phyloP scores from a whole-genome alignment of 2,888 invertebrate genomes.

The Tillus elongatus region DNA sequence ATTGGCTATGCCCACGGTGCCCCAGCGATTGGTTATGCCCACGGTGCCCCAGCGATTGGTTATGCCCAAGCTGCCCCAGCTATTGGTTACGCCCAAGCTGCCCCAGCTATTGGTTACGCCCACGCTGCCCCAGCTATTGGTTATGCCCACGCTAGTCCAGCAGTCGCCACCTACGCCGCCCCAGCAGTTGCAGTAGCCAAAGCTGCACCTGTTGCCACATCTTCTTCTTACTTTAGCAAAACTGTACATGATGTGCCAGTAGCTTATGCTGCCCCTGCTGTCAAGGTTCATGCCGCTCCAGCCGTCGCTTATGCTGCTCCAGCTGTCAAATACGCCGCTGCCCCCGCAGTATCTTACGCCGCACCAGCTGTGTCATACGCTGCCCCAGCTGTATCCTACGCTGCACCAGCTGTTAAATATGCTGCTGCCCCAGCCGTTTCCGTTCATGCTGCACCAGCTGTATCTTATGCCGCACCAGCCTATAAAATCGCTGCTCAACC shows the following conservation, averaged over 20 bases:
- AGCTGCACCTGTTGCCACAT: slow-evolving; percentile 10
- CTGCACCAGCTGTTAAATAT: no score
- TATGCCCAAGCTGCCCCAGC: slow-evolving; percentile 7
- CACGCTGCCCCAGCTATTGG: background rate
- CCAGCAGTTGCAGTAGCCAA: slow-evolving; percentile 9
- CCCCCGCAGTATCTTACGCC: slow-evolving; percentile 8
- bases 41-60: no score
- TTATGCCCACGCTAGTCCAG: background rate
- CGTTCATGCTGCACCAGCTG: no score
- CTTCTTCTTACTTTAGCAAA: slow-evolving; percentile 10
- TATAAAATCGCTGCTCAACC: no score
- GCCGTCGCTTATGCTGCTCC: slow-evolving; percentile 10
- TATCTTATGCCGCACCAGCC: slow-evolving; percentile 10
- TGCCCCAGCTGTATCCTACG: no score
- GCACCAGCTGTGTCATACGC: no score
- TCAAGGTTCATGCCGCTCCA: background rate
- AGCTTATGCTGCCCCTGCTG: slow-evolving; percentile 4
- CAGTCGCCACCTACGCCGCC: slow-evolving; percentile 6
- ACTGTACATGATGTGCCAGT: slow-evolving; percentile 11
- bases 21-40: no score
- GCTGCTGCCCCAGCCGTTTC: background rate
- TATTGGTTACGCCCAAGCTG: slow-evolving; percentile 6
- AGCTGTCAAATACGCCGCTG: slow-evolving; percentile 1
- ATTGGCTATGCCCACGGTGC: no score
- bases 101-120: slow-evolving; percentile 6